Percentiles rank a stretch among this genome's conserved stretches.
These are phyloP conservation scores for Antheraea yamamai DNA, from an alignment of 2,888 invertebrate species.

Conservation along the genomic window DNA sequence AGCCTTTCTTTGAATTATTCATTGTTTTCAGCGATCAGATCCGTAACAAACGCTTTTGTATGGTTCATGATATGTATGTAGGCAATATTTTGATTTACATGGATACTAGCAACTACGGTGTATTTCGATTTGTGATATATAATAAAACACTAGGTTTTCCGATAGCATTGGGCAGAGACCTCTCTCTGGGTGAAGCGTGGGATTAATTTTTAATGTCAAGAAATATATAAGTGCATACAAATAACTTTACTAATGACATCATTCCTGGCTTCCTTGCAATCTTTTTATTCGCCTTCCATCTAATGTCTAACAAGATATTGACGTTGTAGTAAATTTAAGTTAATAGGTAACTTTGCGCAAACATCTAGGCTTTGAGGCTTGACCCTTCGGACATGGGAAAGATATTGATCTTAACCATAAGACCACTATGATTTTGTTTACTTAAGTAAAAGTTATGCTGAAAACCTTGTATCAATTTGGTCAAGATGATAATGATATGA, in stretches of 20 bases:
- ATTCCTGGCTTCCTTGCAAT: too few species aligned
- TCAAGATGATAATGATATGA: background rate
- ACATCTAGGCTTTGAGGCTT: background rate
- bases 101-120: background rate
- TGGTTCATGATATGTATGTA: background rate
- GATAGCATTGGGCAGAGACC: background rate
- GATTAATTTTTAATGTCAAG: background rate
- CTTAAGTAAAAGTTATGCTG: background rate
- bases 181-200: background rate
- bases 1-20: constrained; percentile 65
- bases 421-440: background rate
- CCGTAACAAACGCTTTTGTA: constrained; percentile 18
- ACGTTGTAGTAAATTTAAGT: too few species aligned
- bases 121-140: background rate
- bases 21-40: constrained; percentile 56
- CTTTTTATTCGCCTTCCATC: background rate
- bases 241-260: too few species aligned
- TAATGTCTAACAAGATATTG: background rate
- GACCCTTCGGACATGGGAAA: background rate
- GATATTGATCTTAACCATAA: background rate
- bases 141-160: background rate
- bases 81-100: constrained; percentile 4
- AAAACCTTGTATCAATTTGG: background rate
- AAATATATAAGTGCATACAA: too few species aligned
- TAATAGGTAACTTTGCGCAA: too few species aligned